A percentile compares a stretch with the other conserved stretches of the same genome.
phyloP scores from a whole-genome alignment of 1,140 invertebrate genomes.

The Hyles vespertilio region DNA sequence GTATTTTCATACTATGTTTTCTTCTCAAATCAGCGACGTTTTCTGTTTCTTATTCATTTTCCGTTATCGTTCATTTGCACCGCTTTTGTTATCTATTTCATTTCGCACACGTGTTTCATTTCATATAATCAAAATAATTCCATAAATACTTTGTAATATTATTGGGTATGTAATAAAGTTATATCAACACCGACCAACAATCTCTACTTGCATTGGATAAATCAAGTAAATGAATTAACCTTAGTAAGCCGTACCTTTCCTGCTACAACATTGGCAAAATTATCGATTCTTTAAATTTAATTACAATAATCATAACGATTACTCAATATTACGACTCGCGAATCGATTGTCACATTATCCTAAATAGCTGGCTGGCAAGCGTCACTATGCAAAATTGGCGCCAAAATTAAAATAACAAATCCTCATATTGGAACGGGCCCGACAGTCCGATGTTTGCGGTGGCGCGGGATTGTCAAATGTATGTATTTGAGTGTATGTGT shows the following conservation, averaged over 20 bases:
- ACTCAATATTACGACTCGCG: conserved; percentile 6
- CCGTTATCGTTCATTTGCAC: background rate
- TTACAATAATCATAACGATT: conserved; percentile 7
- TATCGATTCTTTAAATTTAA: too few relatives aligned
- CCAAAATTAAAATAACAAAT: conserved; percentile 74
- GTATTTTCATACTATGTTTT: background rate
- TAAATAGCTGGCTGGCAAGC: conserved; percentile 38
- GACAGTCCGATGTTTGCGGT: conserved; percentile 67
- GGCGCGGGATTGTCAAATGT: conserved; percentile 41
- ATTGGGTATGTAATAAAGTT: too few relatives aligned
- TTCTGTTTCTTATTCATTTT: background rate
- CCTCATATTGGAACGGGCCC: conserved; percentile 65
- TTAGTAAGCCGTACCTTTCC: too few relatives aligned
- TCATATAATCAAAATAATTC: too few relatives aligned
- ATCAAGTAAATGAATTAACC: too few relatives aligned
- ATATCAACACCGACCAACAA: too few relatives aligned
- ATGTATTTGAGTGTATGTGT: conserved; percentile 26
- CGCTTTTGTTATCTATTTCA: background rate
- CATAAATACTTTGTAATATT: too few relatives aligned
- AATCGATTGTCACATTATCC: conserved; percentile 13
- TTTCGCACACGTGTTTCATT: too few relatives aligned
- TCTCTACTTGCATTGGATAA: too few relatives aligned
- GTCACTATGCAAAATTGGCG: conserved; percentile 58
- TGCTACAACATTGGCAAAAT: too few relatives aligned
- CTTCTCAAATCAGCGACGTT: too few relatives aligned